Evolutionary conservation across 2,888 invertebrate species (phyloP), one percentile per base, ranked within the genome.

Genomic region (Baronia brevicornis): DNA sequence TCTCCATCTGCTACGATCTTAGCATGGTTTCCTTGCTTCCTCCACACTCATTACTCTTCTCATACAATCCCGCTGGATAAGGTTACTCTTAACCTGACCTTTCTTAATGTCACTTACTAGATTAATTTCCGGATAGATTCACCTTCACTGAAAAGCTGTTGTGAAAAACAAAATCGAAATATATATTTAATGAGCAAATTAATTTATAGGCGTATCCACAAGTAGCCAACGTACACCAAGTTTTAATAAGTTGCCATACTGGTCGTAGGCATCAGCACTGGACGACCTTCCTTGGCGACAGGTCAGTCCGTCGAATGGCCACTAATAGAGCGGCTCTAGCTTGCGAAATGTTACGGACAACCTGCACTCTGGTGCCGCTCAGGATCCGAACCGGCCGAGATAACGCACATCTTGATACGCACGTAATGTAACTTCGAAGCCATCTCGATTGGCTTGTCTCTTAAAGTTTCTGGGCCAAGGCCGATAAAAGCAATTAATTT

Each of bases 271-370:
- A 68, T 68, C 72, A 65, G 55, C 48, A 60, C 72, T 61, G 70
- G 73, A 53, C 72, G 74, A 67, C 77, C 77, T 77, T 74, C 72
- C 72, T 51, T 50, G 64, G 72, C 67, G 75, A 74, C 75, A 73
- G 75, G 72, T 75, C 75, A 73, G 41, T 39, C 55, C 47, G 27
- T 36, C 51, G 49, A 55, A 51, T 44, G 54, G 54, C 57, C 53
- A 53, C 63, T 64, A 63, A 62, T 69, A 63, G 71, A 63, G 51
- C 60, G 53, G 46, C 42, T 35, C n/a, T n/a, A n/a, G 36, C 48
- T 56, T 58, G 57, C 57, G 58, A 57, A 46, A 54, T 52, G 28
- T n/a, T n/a, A 18, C 30, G 17, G 34, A 36, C 46, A 41, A 44
- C 42, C 38, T 34, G 37, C 30, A 28, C n/a, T n/a, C n/a, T n/a